Percentiles rank a stretch among this genome's conserved stretches.
phyloP scores from a whole-genome alignment of 2,888 invertebrate genomes.

The Drosophila recens region DNA sequence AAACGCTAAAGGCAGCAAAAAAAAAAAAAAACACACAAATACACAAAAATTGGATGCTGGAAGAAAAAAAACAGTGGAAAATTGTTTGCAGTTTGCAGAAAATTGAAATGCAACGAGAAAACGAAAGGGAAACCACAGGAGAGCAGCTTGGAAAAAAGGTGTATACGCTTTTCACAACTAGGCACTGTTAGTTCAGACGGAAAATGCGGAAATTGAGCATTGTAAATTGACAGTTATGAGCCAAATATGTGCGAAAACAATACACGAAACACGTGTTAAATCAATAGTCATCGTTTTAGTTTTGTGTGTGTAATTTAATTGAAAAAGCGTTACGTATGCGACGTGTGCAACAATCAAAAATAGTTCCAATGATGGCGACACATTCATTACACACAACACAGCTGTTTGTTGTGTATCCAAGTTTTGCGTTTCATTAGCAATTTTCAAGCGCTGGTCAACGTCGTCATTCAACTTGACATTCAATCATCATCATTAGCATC shows the following conservation, averaged over 20 bases:
- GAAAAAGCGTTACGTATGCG: slow-evolving; percentile 10
- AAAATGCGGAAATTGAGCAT: slow-evolving; percentile 36
- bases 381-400: slow-evolving; percentile 1
- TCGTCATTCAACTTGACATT: slow-evolving; percentile 1
- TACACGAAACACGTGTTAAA: slow-evolving; percentile 9
- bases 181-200: background rate
- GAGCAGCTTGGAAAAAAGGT: background rate
- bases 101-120: slow-evolving; percentile 39
- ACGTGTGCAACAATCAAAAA: slow-evolving; percentile 23
- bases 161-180: background rate
- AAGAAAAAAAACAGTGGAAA: slow-evolving; percentile 4
- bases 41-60: slow-evolving; percentile 14
- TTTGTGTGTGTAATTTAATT: slow-evolving; percentile 18
- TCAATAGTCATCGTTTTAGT: slow-evolving; percentile 17
- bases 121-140: background rate
- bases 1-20: background rate
- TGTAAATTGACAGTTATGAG: slow-evolving; percentile 12
- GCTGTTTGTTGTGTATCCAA: background rate
- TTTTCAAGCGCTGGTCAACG: slow-evolving; percentile 25
- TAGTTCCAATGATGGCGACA: slow-evolving; percentile 4
- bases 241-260: slow-evolving; percentile 1
- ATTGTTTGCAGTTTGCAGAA: slow-evolving; percentile 29
- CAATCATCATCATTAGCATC: slow-evolving; percentile 20
- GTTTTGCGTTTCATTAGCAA: slow-evolving; percentile 35
- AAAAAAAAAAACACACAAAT: background rate